Evolutionary conservation across 2,113 vertebrate genomes (phyloP).

Genomic region (Clinocottus analis): DNA sequence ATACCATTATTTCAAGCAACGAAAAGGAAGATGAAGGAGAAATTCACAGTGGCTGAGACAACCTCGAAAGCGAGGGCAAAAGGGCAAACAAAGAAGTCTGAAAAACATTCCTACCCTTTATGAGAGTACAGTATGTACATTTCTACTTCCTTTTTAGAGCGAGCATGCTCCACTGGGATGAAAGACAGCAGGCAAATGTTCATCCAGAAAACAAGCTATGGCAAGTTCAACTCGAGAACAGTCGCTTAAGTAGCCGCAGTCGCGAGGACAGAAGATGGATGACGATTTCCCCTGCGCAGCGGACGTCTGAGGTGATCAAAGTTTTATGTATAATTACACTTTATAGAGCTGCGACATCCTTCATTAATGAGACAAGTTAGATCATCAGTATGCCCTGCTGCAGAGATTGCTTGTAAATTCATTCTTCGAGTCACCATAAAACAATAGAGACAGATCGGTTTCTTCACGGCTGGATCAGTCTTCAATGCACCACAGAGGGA

Average conservation of each 20-base stretch:
- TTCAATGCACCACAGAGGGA: neutral
- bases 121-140: neutral
- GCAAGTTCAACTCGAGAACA: slow-evolving; percentile 27
- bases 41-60: neutral
- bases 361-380: neutral
- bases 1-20: neutral
- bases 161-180: neutral
- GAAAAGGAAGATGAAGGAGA: neutral
- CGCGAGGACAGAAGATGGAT: neutral
- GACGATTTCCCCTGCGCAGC: neutral
- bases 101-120: neutral
- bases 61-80: neutral
- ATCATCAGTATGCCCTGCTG: neutral
- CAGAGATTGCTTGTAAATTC: neutral
- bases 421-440: too few species aligned
- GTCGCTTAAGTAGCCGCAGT: neutral
- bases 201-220: slow-evolving; percentile 10
- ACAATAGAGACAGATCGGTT: neutral
- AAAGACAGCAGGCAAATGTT: neutral
- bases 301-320: neutral
- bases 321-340: neutral
- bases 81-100: neutral
- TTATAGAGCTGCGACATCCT: neutral
- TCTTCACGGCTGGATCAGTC: too few species aligned
- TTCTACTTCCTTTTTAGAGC: neutral